Percentiles rank a stretch among this genome's conserved stretches.
Conservation (phyloP, 2,113 vertebrate species). For the Eclectus roratus region DNA sequence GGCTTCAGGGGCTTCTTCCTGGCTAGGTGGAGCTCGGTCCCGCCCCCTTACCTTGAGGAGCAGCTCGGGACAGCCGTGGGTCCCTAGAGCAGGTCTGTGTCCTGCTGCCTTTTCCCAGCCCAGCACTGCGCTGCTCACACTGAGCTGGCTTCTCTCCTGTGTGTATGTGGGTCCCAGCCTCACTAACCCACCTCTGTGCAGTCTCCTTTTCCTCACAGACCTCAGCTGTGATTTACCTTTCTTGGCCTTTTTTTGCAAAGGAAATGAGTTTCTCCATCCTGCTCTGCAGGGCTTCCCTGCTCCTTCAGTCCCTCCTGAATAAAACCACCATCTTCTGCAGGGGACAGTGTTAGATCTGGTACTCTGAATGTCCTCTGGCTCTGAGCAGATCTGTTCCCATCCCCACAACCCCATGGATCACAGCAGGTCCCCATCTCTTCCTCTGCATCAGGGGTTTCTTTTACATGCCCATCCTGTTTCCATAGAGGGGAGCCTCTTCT, state of each 20-base stretch:
- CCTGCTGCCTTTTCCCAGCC: not conserved
- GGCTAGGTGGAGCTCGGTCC: fast-evolving
- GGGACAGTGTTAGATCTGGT: fast-evolving
- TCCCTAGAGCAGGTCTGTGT: not conserved
- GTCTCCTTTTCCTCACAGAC: not conserved
- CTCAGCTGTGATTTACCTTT: not conserved
- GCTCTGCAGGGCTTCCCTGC: not conserved
- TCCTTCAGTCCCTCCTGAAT: not conserved
- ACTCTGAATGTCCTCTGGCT: not conserved
- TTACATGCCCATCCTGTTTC: not conserved
- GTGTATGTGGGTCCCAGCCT: not conserved
- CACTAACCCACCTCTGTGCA: not conserved
- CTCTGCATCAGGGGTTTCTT: not conserved
- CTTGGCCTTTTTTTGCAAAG: not conserved
- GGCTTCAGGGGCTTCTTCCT: not conserved
- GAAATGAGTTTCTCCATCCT: not conserved
- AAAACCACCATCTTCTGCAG: not conserved
- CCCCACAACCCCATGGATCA: fast-evolving
- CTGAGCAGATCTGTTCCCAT: not conserved
- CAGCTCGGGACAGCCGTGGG: fast-evolving
- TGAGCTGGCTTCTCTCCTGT: not conserved
- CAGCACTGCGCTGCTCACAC: not conserved
- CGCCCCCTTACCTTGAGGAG: not conserved
- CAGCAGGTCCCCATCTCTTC: not conserved
- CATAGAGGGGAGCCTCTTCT: not conserved